Conservation (phyloP, 2,888 invertebrate genomes). For the Crepidodera aurea region DNA sequence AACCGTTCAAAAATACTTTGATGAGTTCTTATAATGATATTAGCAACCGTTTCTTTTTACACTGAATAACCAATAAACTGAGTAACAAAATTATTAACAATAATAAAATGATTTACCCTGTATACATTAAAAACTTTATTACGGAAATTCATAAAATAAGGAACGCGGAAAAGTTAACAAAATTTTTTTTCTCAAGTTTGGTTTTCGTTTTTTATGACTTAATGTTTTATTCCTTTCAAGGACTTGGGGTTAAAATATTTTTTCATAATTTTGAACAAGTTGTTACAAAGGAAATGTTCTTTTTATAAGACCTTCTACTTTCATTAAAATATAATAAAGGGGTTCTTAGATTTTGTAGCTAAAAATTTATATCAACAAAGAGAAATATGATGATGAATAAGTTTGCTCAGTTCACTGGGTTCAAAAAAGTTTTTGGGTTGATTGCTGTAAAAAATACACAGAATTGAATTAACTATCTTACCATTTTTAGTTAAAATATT, state of each 20-base stretch:
- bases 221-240: constrained; percentile 1
- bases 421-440: background rate
- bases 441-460: constrained; percentile 5
- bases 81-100: background rate
- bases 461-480: constrained; percentile 12
- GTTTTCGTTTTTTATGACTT: constrained; percentile 13
- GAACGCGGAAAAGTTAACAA: background rate
- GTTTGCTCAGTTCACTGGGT: background rate
- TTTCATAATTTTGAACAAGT: background rate
- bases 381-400: background rate
- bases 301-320: background rate
- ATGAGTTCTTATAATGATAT: constrained; percentile 12
- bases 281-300: constrained; percentile 6
- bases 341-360: background rate
- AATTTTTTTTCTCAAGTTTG: constrained; percentile 8
- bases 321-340: constrained; percentile 2
- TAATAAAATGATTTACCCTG: constrained; percentile 4
- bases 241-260: constrained; percentile 11
- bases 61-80: background rate
- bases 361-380: constrained; percentile 1
- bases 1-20: background rate
- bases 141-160: background rate
- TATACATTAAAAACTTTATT: constrained; percentile 3
- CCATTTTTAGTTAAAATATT: constrained; percentile 19
- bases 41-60: background rate